Evolutionary conservation across 2,888 invertebrate species (phyloP).

Genomic region (Mesochorus sp.): DNA sequence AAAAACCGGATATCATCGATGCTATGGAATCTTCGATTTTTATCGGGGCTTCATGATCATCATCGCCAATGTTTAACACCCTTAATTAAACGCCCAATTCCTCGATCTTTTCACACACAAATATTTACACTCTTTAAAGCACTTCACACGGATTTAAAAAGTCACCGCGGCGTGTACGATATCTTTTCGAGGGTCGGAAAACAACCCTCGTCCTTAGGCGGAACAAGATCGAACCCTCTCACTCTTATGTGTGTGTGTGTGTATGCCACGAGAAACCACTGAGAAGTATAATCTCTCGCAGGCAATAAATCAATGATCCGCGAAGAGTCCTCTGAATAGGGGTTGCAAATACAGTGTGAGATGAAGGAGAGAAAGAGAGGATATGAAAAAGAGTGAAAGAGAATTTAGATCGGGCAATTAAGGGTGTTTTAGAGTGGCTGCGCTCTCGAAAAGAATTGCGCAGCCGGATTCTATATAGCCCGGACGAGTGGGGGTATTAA

Average conservation of each 20-base stretch:
- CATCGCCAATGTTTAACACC: background rate
- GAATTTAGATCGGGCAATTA: slow-evolving; percentile 78
- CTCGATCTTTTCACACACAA: background rate
- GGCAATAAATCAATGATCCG: slow-evolving; percentile 75
- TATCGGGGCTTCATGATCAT: slow-evolving; percentile 14
- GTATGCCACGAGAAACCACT: slow-evolving; percentile 25
- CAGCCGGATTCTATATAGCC: slow-evolving; percentile 53
- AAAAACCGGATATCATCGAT: slow-evolving; percentile 24
- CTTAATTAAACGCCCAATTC: background rate
- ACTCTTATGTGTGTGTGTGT: too few species aligned
- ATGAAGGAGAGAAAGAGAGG: slow-evolving; percentile 45
- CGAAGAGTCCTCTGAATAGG: slow-evolving; percentile 57
- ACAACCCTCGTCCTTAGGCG: slow-evolving; percentile 52
- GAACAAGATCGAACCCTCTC: slow-evolving; percentile 68
- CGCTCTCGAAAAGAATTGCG: slow-evolving; percentile 66
- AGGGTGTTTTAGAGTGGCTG: slow-evolving; percentile 82
- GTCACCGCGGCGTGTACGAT: background rate
- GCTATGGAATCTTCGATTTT: slow-evolving; percentile 13
- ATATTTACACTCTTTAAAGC: slow-evolving; percentile 3
- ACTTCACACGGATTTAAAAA: slow-evolving; percentile 36
- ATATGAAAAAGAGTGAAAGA: slow-evolving; percentile 59
- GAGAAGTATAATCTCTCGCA: slow-evolving; percentile 53
- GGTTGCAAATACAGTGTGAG: slow-evolving; percentile 69
- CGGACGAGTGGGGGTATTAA: slow-evolving; percentile 74
- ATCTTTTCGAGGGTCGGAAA: background rate